These are phyloP conservation scores for Malurus melanocephalus DNA, from an alignment of 2,113 vertebrate genomes.

Conservation along the genomic window DNA sequence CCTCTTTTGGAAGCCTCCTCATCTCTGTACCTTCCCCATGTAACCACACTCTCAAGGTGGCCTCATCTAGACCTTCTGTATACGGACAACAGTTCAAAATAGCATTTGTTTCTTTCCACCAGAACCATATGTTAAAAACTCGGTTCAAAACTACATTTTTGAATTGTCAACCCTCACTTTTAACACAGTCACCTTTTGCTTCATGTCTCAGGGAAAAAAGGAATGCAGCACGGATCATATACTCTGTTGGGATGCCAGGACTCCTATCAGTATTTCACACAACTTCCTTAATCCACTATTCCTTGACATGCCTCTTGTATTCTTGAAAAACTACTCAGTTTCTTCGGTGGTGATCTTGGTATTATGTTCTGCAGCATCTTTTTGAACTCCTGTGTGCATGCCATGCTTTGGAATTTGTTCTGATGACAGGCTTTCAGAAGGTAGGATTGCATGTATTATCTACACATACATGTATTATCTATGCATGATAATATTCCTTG, in stretches of 20 bases:
- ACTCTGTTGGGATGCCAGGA: background rate
- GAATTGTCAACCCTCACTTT: background rate
- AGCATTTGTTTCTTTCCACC: background rate
- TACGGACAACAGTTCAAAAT: background rate
- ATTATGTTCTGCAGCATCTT: background rate
- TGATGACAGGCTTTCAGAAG: background rate
- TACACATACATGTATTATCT: background rate
- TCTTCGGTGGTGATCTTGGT: background rate
- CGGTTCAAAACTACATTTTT: background rate
- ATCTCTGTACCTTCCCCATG: slow-evolving; percentile 55
- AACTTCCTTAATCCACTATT: background rate
- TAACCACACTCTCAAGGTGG: slow-evolving; percentile 39
- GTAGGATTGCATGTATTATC: background rate
- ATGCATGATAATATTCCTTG: background rate
- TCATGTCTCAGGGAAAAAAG: background rate
- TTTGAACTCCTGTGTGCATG: background rate
- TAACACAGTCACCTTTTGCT: background rate
- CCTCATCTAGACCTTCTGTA: background rate
- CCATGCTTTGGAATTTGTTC: background rate
- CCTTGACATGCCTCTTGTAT: background rate
- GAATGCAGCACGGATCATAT: background rate
- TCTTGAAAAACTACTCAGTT: background rate
- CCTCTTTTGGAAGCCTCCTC: slow-evolving; percentile 59
- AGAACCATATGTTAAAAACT: background rate
- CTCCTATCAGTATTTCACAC: background rate